phyloP scores from a whole-genome alignment of 2,888 invertebrate species.

The Brachycybe producta region DNA sequence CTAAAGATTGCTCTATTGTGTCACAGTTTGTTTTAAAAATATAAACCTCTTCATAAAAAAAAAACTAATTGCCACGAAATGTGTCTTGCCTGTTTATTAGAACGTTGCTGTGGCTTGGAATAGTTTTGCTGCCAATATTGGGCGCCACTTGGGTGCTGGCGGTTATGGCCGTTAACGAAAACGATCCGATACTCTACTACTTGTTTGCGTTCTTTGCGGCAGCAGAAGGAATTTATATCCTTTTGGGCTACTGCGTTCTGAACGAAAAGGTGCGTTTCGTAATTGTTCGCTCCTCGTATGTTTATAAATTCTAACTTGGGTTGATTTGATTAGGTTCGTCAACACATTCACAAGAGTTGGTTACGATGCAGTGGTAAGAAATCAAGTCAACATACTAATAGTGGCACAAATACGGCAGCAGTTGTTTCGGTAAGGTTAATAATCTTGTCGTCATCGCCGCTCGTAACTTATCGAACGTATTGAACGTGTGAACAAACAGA shows the following conservation, averaged over 20 bases:
- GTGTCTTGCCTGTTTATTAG: conserved; percentile 34
- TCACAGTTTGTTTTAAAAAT: too few species aligned
- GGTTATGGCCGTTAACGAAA: conserved; percentile 60
- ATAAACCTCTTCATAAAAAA: too few species aligned
- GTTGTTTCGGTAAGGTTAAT: conserved; percentile 15
- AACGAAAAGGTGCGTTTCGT: conserved; percentile 40
- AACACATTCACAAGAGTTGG: conserved; percentile 4
- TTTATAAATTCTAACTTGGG: background rate
- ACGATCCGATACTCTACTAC: conserved; percentile 56
- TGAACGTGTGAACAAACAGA: too few species aligned
- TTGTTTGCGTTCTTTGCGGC: conserved; percentile 62
- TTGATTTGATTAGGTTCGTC: conserved; percentile 7
- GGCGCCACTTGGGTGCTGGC: conserved; percentile 77
- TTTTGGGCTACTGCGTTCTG: conserved; percentile 74
- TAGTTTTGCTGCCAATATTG: conserved; percentile 69
- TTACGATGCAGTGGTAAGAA: conserved; percentile 6
- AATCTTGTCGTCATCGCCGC: too few species aligned
- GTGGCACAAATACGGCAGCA: conserved; percentile 4
- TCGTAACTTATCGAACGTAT: too few species aligned
- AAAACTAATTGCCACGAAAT: too few species aligned
- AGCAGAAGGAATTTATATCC: conserved; percentile 65
- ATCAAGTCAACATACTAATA: conserved; percentile 3
- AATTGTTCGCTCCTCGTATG: background rate
- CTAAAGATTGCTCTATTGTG: too few species aligned
- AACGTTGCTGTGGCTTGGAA: conserved; percentile 72